phyloP scores from a whole-genome alignment of 2,888 invertebrate genomes.

The Melinaea marsaeus region DNA sequence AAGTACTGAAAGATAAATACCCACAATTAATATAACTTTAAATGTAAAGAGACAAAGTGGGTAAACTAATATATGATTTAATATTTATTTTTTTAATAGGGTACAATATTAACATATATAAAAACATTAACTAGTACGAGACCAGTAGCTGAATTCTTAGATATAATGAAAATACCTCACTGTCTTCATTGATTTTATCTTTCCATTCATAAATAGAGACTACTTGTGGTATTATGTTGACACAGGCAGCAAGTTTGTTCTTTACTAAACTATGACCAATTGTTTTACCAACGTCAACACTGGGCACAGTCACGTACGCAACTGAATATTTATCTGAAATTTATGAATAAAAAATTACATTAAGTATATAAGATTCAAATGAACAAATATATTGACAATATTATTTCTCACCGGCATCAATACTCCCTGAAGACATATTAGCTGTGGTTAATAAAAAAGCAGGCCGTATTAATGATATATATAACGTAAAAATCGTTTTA shows the following conservation, averaged over 20 bases:
- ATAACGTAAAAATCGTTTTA: neutral
- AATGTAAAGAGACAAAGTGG: too few species aligned
- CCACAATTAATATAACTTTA: too few species aligned
- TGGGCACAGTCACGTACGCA: slow-evolving; percentile 92
- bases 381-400: slow-evolving; percentile 1
- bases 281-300: slow-evolving; percentile 86
- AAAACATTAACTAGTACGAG: too few species aligned
- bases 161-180: slow-evolving; percentile 74
- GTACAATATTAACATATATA: too few species aligned
- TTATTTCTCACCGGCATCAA: slow-evolving; percentile 51
- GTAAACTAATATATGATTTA: too few species aligned
- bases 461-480: slow-evolving; percentile 49
- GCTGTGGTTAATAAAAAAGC: slow-evolving; percentile 44
- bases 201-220: slow-evolving; percentile 97
- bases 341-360: slow-evolving; percentile 23
- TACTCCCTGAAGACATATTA: slow-evolving; percentile 57
- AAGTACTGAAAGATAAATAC: too few species aligned
- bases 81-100: too few species aligned
- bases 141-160: neutral
- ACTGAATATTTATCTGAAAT: slow-evolving; percentile 83
- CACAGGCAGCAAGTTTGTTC: slow-evolving; percentile 93
- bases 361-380: too few species aligned
- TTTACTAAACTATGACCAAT: slow-evolving; percentile 88
- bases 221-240: slow-evolving; percentile 94
- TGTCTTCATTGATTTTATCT: slow-evolving; percentile 90